A percentile compares a stretch with the other conserved stretches of the same genome.
Evolutionary conservation across 1,140 invertebrate genomes (phyloP).

Genomic region (Drosophila lacertosa): DNA sequence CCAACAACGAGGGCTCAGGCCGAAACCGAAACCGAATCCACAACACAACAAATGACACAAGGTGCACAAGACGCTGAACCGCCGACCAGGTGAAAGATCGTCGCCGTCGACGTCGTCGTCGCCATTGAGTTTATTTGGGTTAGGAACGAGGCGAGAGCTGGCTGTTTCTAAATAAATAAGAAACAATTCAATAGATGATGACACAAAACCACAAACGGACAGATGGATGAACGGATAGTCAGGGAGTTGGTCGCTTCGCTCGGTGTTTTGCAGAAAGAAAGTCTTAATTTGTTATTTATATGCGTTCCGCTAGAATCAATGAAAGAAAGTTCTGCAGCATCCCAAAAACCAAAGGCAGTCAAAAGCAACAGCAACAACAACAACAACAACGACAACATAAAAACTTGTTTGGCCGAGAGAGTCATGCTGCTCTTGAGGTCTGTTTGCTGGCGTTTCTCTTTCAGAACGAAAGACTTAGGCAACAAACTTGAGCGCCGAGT

Average conservation of each 20-base stretch:
- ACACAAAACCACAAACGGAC: conserved; percentile 57
- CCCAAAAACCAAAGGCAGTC: conserved; percentile 36
- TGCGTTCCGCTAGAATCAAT: conserved; percentile 75
- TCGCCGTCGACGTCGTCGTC: not conserved
- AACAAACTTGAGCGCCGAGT: conserved; percentile 49
- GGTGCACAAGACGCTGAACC: conserved; percentile 49
- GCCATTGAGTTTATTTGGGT: conserved; percentile 59
- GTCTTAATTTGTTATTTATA: conserved; percentile 82
- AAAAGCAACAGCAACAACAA: conserved; percentile 17
- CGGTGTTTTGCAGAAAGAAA: conserved; percentile 59
- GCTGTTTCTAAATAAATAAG: conserved; percentile 33
- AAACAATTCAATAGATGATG: conserved; percentile 62
- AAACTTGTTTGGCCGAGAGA: conserved; percentile 39
- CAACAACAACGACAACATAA: conserved; percentile 1
- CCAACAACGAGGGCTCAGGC: conserved; percentile 44
- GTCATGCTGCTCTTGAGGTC: conserved; percentile 4
- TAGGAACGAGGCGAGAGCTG: conserved; percentile 34
- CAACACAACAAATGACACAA: conserved; percentile 61
- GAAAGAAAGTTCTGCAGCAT: conserved; percentile 79
- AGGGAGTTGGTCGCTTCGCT: not conserved
- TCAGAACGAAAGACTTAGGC: conserved; percentile 61
- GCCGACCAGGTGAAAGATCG: conserved; percentile 27
- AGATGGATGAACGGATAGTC: conserved; percentile 18
- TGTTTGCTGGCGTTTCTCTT: conserved; percentile 25
- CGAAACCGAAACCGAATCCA: conserved; percentile 17